phyloP scores from a whole-genome alignment of 1,140 invertebrate species.

The Mactra quadrangularis region DNA sequence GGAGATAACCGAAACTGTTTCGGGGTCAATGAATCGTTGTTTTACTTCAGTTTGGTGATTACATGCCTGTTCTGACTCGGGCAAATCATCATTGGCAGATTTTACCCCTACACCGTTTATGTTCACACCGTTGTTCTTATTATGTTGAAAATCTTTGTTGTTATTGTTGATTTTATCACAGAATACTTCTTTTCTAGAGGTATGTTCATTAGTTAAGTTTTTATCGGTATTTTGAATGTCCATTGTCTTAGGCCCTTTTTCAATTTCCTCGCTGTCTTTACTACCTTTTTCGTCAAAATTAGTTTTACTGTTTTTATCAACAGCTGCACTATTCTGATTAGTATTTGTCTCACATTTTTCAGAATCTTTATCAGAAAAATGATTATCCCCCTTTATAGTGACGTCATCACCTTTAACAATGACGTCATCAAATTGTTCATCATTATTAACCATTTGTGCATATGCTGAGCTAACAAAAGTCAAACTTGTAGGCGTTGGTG shows the following conservation, averaged over 20 bases:
- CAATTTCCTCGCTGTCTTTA: no score
- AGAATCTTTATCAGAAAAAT: background rate
- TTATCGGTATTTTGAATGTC: no score
- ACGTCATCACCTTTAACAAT: background rate
- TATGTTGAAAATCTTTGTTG: background rate
- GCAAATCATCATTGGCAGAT: no score
- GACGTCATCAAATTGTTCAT: background rate
- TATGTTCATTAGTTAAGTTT: no score
- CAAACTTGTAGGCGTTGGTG: background rate
- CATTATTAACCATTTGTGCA: background rate
- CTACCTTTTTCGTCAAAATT: no score
- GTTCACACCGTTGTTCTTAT: background rate
- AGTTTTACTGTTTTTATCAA: no score
- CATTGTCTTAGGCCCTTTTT: background rate
- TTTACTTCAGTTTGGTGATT: constrained; percentile 10
- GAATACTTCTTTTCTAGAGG: background rate
- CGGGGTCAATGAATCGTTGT: constrained; percentile 10
- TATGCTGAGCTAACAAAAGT: constrained; percentile 28
- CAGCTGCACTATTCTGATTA: no score
- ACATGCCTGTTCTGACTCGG: no score
- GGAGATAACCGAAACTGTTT: constrained; percentile 11
- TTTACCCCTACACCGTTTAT: no score
- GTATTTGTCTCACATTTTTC: no score
- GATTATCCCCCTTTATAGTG: background rate
- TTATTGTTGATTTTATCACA: constrained; percentile 34